These are phyloP conservation scores for Oxycera nigricornis DNA, from an alignment of 2,888 invertebrate species.

Conservation along the genomic window DNA sequence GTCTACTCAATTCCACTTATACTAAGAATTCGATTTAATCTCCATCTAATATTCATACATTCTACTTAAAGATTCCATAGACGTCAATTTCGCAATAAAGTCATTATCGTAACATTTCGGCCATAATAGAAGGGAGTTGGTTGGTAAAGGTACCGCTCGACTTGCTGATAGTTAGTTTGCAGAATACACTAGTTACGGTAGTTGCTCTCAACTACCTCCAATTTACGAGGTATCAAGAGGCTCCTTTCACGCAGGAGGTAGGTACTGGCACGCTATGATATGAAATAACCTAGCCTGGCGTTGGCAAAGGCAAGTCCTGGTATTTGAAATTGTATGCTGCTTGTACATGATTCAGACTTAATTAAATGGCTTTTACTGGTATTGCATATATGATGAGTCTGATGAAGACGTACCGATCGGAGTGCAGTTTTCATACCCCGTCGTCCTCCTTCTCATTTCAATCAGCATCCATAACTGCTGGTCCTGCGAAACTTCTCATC, in stretches of 20 bases:
- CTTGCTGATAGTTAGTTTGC: constrained; percentile 1
- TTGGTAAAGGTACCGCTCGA: neutral
- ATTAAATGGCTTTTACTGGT: constrained; percentile 53
- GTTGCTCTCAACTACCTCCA: constrained; percentile 21
- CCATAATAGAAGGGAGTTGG: constrained; percentile 26
- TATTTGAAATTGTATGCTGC: constrained; percentile 45
- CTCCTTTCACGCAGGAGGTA: constrained; percentile 39
- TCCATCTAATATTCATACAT: constrained; percentile 32
- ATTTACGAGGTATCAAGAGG: constrained; percentile 35
- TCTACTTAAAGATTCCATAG: constrained; percentile 38
- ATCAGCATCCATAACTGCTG: constrained; percentile 9
- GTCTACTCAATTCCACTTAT: neutral
- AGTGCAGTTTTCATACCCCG: constrained; percentile 35
- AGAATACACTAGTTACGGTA: constrained; percentile 8
- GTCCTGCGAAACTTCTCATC: neutral
- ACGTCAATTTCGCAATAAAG: constrained; percentile 41
- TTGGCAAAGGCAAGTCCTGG: constrained; percentile 39
- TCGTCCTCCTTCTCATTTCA: neutral
- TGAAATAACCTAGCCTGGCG: no score
- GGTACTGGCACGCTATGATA: no score
- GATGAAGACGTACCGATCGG: constrained; percentile 45
- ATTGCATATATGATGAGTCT: constrained; percentile 50
- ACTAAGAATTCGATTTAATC: constrained; percentile 23
- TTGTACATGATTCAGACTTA: constrained; percentile 52
- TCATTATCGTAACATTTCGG: constrained; percentile 40